These are phyloP conservation scores for Alsophila aescularia DNA, from an alignment of 2,888 invertebrate genomes.

Conservation along the genomic window DNA sequence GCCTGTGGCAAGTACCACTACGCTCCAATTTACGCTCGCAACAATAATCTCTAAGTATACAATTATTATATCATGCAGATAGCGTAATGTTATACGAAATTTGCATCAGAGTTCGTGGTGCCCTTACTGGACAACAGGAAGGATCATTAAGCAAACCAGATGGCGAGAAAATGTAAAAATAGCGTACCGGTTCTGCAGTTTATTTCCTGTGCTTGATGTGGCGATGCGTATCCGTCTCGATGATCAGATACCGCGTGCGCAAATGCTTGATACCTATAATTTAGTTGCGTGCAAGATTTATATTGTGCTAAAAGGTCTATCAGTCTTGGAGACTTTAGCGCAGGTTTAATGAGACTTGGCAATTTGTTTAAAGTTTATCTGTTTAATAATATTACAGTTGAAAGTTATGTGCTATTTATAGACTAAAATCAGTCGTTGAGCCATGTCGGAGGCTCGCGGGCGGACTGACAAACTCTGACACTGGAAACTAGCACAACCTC, in stretches of 20 bases:
- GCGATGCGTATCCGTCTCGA: constrained; percentile 49
- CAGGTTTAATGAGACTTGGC: constrained; percentile 42
- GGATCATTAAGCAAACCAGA: constrained; percentile 60
- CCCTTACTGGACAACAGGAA: constrained; percentile 55
- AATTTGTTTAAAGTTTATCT: constrained; percentile 56
- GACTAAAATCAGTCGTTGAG: no score
- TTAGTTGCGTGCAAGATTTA: constrained; percentile 53
- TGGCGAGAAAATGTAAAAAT: constrained; percentile 56
- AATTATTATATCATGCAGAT: constrained; percentile 50
- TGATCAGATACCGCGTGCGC: constrained; percentile 55
- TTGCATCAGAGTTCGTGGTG: constrained; percentile 47
- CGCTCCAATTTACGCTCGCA: constrained; percentile 44
- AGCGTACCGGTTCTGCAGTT: constrained; percentile 60
- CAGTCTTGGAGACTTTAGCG: constrained; percentile 41
- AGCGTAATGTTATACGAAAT: constrained; percentile 37
- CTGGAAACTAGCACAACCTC: no score
- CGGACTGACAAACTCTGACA: no score
- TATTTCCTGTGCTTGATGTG: constrained; percentile 58
- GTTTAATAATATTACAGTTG: constrained; percentile 35
- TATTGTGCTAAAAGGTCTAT: constrained; percentile 52
- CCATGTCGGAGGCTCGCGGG: no score
- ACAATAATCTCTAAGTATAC: constrained; percentile 50
- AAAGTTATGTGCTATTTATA: constrained; percentile 22
- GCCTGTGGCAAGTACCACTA: constrained; percentile 34
- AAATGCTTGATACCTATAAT: constrained; percentile 53